Evolutionary conservation across 2,888 invertebrate species (phyloP), one percentile per base, ranked within the genome.

Genomic region (Pediacus dermestoides): DNA sequence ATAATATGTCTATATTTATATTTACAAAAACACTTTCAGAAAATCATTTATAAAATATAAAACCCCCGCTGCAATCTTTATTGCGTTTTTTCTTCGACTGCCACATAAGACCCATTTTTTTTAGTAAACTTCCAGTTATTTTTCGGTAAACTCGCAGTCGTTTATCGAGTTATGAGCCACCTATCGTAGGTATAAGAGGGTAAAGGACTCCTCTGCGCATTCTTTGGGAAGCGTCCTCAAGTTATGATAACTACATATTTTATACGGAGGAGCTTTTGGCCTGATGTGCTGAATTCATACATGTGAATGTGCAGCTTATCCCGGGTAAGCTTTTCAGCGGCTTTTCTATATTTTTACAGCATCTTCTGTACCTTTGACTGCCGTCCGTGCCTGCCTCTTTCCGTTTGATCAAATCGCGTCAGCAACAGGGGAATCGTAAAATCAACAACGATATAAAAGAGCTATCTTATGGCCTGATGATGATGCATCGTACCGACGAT

Each of bases 241-340:
- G 63, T 65, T 65, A 63, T 65, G 65, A 66, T 68, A 66, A 67
- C 63, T 63, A 64, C 59, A 63, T 63, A 64, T 66, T 64, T 66
- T 63, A 64, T 64, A 63, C 61, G 62, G 58, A 48, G 46, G 57
- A 56, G 74, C 75, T 75, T 77, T 75, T 75, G 72, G 69, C 48
- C 55, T 79, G 78, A 79, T 79, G 79, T 79, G 78, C 75, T 79
- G 79, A 78, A 79, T 79, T 76, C 78, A 79, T 79, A 79, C 78
- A 79, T 79, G 77, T 76, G 76, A 78, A 79, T 70, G 68, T 61
- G 69, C 60, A 56, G 67, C 68, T 70, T 70, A 68, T 69, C 67
- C 55, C 46, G 64, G 59, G 62, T 64, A 62, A 63, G 63, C 63
- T 58, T 53, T 57, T 56, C 61, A 57, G 56, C 60, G 60, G 60